Evolutionary conservation across 2,113 vertebrate species (phyloP).

Genomic region (Urocynchramus pylzowi): DNA sequence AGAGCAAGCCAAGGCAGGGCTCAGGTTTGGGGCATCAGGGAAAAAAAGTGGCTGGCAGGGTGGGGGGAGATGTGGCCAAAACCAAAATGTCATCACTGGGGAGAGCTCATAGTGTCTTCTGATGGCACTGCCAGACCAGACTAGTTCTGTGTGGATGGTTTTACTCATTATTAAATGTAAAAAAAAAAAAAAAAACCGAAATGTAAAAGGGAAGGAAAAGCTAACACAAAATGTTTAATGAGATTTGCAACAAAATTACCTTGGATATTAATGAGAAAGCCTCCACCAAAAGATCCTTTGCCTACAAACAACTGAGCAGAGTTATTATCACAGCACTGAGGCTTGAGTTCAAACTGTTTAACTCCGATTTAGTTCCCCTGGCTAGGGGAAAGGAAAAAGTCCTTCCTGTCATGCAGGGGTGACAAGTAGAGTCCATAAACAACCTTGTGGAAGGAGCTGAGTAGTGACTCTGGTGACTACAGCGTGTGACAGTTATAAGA

Average conservation of each 20-base stretch:
- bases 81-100: fast-evolving
- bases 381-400: not conserved
- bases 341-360: not conserved
- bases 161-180: not conserved
- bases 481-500: fast-evolving
- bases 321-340: not conserved
- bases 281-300: not conserved
- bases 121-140: not conserved
- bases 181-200: not conserved
- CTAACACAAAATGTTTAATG: not conserved
- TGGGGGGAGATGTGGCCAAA: not conserved
- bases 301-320: not conserved
- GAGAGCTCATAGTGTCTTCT: not conserved
- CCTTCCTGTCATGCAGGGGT: not conserved
- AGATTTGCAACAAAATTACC: not conserved
- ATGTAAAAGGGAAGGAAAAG: not conserved
- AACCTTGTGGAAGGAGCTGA: not conserved
- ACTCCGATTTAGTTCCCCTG: not conserved
- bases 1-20: not conserved
- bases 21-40: fast-evolving
- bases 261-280: not conserved
- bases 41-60: fast-evolving
- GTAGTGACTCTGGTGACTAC: not conserved
- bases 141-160: not conserved
- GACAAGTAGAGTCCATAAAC: not conserved